Evolutionary conservation across 2,888 invertebrate species (phyloP), one percentile per base, ranked within the genome.

Genomic region (Drosophila gaucha): DNA sequence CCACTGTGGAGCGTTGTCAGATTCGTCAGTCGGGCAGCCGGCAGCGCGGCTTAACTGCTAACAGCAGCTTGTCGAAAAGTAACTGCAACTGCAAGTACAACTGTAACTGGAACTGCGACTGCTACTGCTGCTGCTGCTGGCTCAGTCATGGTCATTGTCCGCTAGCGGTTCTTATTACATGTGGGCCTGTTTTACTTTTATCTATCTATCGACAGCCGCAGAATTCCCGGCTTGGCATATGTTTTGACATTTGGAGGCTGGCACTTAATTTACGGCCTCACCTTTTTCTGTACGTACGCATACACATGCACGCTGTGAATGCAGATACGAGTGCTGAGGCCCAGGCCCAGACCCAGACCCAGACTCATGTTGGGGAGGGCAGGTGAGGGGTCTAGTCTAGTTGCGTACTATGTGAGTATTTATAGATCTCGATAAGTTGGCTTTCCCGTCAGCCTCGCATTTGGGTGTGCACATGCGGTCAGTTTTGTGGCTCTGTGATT

Each of bases 91-190:
- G 44, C n/a, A 35, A 55, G 20, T 54, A 49, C 4, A 38, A 63
- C 43, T 52, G 52, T 18, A 63, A 64, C 47, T 63, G 51, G 30
- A 47, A 43, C 72, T 71, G 41, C 33, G 57, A 63, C 33, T 54
- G 49, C 51, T 41, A 60, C 16, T 54, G 62, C 16, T 62, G 39
- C 49, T 30, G 31, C 44, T 28, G 50, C 63, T 59, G 47, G 57
- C 96, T 99, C 92, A 99, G 94, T 99, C 99, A 94, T 99, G 91
- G 99, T 99, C 82, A 90, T 83, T 83, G 68, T 64, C 71, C 66
- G 71, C 63, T 67, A 72, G 73, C 71, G 58, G 65, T 70, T 82
- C 64, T 67, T 36, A 51, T 62, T 55, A 44, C 74, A 55, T 66
- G 49, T 67, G 50, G 52, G 46, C 55, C 39, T 33, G 30, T 36